Evolutionary conservation across 2,113 vertebrate genomes (phyloP), one percentile per base, ranked within the genome.

Genomic region (Alethe diademata): DNA sequence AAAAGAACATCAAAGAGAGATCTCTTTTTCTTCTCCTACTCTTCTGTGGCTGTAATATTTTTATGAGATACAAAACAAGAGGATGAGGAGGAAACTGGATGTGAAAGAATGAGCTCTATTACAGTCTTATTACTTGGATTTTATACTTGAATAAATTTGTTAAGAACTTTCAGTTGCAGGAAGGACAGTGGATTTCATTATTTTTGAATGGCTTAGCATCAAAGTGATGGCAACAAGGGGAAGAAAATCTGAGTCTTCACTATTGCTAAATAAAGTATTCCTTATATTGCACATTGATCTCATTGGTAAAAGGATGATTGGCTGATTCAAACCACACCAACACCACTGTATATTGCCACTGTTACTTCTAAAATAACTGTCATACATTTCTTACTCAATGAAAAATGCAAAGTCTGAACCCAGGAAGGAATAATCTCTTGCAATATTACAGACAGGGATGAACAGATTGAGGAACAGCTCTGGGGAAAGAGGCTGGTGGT

Each of bases 111-210:
- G 25, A 91, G 17, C 11, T 89, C 64, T 89, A 33, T 73, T 85
- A 76, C 40, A 12, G 28, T 86, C 61, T 89, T 92, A 51, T 80
- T 96, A 78, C 40, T 88, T 89, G 75, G 31, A 92, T 94, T 93
- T 94, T 97, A 69, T 92, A 88, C 23, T 62, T 81, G 10, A 89
- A 50, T 71, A 89, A 74, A 84, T 86, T 60, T 2, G 13, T 91
- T 86, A 91, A 57, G 54, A 84, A 56, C 57, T 89, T 80, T 51
- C 60, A 95, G 8, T 22, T 6, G 9, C 36, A 66, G 36, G 70
- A 73, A 93, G 50, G 54, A 90, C 16, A 76, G 56, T 94, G 65
- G 19, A 85, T 87, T 91, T 93, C 73, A 83, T 91, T 89, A 69
- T 86, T 89, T 75, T 62, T 92, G 48, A 36, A 53, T 94, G 54